Conservation (phyloP, 2,113 vertebrate species). For the Saccopteryx leptura region DNA sequence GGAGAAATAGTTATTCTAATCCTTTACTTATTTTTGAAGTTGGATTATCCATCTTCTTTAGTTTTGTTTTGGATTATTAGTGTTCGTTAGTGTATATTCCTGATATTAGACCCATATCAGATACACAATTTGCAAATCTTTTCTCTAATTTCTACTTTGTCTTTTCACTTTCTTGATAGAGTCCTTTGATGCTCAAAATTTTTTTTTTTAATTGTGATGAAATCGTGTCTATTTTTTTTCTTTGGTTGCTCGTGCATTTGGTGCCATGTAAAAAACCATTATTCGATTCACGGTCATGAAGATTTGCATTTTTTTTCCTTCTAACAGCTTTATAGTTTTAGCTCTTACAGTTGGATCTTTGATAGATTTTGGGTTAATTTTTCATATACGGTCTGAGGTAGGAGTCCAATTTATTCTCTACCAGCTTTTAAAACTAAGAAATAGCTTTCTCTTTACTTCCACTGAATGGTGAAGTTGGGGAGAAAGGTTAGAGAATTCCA, state of each 20-base stretch:
- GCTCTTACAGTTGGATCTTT: not conserved
- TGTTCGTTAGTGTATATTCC: conserved; percentile 1
- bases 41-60: not conserved
- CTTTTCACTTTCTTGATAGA: not conserved
- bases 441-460: not conserved
- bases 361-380: not conserved
- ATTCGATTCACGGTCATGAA: not conserved
- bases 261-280: not conserved
- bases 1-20: conserved; percentile 27
- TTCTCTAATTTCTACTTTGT: not conserved
- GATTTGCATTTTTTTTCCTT: not conserved
- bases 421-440: conserved; percentile 3
- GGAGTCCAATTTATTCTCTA: not conserved
- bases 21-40: not conserved
- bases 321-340: not conserved
- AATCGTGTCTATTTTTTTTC: not conserved
- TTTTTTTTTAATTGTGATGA: not conserved
- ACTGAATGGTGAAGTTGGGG: not conserved
- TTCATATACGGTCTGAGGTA: not conserved
- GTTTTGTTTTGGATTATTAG: conserved; percentile 10
- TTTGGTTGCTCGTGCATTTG: not conserved
- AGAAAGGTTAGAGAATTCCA: not conserved
- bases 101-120: not conserved
- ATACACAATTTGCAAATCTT: not conserved
- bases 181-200: not conserved